Percentiles rank a stretch among this genome's conserved stretches.
phyloP scores from a whole-genome alignment of 2,888 invertebrate species.

The Muschampia plurimacula region DNA sequence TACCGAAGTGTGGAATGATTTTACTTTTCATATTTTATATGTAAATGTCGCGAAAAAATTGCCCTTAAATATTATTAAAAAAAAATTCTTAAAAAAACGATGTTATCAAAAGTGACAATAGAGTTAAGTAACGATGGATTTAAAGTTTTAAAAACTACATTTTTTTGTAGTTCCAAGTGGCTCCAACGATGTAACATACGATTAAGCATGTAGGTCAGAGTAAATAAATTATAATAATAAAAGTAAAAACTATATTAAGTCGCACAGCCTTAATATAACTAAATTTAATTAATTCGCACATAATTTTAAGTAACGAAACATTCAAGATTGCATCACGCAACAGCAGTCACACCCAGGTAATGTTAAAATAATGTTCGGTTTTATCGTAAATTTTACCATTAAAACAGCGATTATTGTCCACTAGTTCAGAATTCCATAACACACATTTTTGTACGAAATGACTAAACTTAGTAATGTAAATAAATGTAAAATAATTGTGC shows the following conservation, averaged over 20 bases:
- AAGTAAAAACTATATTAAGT: conserved; percentile 7
- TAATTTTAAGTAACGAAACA: background rate
- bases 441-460: too few relatives aligned
- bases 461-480: too few relatives aligned
- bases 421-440: too few relatives aligned
- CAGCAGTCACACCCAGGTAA: background rate
- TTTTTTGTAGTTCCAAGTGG: background rate
- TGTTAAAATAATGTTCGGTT: background rate
- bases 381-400: background rate
- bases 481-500: background rate
- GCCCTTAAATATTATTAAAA: too few relatives aligned
- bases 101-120: too few relatives aligned
- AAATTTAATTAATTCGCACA: background rate
- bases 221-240: conserved; percentile 12
- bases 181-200: background rate
- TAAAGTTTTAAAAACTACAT: background rate
- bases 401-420: too few relatives aligned
- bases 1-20: too few relatives aligned
- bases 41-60: too few relatives aligned
- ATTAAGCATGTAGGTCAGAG: conserved; percentile 13
- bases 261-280: background rate
- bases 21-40: too few relatives aligned
- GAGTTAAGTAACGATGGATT: too few relatives aligned
- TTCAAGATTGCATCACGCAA: conserved; percentile 2
- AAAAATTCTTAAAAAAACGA: too few relatives aligned